Evolutionary conservation across 1,140 invertebrate genomes (phyloP), one percentile per base, ranked within the genome.

Genomic region (Drosophila saltans): DNA sequence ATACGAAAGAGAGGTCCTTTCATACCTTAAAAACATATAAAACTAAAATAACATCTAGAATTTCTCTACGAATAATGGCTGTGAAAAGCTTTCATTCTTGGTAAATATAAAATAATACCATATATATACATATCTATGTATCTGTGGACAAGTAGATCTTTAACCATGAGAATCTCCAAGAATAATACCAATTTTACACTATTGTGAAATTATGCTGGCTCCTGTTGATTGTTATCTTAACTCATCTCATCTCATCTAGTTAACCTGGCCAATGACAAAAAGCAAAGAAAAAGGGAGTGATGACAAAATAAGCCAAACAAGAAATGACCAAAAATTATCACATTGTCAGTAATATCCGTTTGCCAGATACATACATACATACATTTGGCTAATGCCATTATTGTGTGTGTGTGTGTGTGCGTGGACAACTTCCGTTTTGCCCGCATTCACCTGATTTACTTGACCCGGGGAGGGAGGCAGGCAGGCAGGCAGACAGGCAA

Each of bases 401-500:
- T 52, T 30, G 2, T 30, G 2, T 30, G 2, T 30, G 2, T 30
- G 2, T 30, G 28, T 30, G 28, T 79, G 78, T 81, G 67, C 75
- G 70, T 58, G 24, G 45, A 16, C 64, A 66, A 86, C 83, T 82
- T 86, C 82, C 82, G 82, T 72, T 86, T 64, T 83, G 82, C 69
- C 88, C 60, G 43, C 66, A 69, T 83, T 89, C 83, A 88, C 83
- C 83, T 86, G 83, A 86, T 80, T 26, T 52, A 7, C 45, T 65
- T 66, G 81, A 70, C 60, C 72, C 66, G 82, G 16, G 16, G 16
- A 16, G 16, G 16, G 16, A 16, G 16, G 16, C 16, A 16, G 16
- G 16, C 16, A 16, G 16, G 16, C 16, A 16, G 16, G 16, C 16
- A 16, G 16, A 43, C 2, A 30, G 28, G 28, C 28, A 30, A 30